Conservation (phyloP, 2,113 vertebrate genomes). For the Zosterops hypoxanthus region DNA sequence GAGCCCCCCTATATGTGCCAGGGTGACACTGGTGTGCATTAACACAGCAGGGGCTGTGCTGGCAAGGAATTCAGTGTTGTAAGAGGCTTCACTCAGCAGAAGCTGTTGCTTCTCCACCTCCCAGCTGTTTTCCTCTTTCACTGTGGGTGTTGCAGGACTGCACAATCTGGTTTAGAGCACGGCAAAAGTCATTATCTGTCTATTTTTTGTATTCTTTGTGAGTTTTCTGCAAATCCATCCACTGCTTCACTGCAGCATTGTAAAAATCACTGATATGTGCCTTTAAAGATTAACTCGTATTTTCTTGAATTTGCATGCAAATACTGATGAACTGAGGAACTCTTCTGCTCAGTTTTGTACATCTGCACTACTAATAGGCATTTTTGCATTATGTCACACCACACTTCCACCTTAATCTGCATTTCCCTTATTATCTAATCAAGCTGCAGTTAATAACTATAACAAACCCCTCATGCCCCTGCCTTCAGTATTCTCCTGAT, state of each 20-base stretch:
- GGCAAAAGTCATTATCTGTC: neutral
- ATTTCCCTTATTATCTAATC: neutral
- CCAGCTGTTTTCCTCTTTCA: neutral
- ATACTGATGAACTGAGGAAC: neutral
- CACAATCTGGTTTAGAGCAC: neutral
- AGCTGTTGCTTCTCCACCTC: neutral
- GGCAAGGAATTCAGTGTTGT: neutral
- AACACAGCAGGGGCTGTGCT: neutral
- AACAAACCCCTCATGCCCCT: neutral
- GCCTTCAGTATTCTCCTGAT: neutral
- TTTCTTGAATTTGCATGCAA: conserved; percentile 2
- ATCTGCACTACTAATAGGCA: neutral
- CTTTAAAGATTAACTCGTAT: neutral
- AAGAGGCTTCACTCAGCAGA: neutral
- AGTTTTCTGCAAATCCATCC: neutral
- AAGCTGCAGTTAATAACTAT: neutral
- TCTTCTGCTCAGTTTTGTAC: neutral
- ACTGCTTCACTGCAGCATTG: neutral
- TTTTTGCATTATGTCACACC: neutral
- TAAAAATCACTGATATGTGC: neutral
- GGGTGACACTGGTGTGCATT: neutral
- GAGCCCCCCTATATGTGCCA: neutral
- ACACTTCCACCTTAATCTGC: neutral
- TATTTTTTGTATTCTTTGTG: neutral
- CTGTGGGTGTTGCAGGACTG: neutral